Percentiles rank a stretch among this genome's conserved stretches.
Evolutionary conservation across 2,888 invertebrate species (phyloP).

Genomic region (Mechanitis mazaeus): DNA sequence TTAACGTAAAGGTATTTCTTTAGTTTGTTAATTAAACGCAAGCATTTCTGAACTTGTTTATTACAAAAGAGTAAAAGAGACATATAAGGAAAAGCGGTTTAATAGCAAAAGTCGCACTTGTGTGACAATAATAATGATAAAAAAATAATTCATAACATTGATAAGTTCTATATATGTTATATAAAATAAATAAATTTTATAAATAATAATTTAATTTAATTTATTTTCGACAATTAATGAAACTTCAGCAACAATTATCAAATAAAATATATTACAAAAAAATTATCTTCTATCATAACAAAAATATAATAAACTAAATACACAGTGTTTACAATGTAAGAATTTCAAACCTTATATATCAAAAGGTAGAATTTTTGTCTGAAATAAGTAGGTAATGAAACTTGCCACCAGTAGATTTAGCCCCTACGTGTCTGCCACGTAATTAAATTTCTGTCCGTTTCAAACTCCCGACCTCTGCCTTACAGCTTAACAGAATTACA

Average conservation of each 20-base stretch:
- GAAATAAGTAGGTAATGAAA: slow-evolving; percentile 24
- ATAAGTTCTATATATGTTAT: no score
- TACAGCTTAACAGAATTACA: slow-evolving; percentile 30
- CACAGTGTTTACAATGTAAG: no score
- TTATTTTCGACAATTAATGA: no score
- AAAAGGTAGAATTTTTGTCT: slow-evolving; percentile 12
- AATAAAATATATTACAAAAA: no score
- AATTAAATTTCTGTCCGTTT: slow-evolving; percentile 34
- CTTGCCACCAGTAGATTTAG: slow-evolving; percentile 25
- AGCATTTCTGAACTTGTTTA: slow-evolving; percentile 44
- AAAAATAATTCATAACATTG: no score
- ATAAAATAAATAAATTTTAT: no score
- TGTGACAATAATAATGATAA: no score
- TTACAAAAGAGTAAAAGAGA: slow-evolving; percentile 40
- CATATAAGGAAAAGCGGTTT: slow-evolving; percentile 49
- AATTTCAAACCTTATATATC: background rate
- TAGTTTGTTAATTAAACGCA: slow-evolving; percentile 60
- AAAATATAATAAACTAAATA: no score
- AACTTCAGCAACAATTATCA: no score
- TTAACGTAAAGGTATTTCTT: slow-evolving; percentile 53
- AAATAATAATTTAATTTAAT: no score
- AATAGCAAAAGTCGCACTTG: slow-evolving; percentile 32
- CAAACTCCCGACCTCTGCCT: slow-evolving; percentile 30
- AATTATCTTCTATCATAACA: no score
- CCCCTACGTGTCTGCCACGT: slow-evolving; percentile 26